These are phyloP conservation scores for Acleris literana DNA, from an alignment of 2,888 invertebrate species.

Conservation along the genomic window DNA sequence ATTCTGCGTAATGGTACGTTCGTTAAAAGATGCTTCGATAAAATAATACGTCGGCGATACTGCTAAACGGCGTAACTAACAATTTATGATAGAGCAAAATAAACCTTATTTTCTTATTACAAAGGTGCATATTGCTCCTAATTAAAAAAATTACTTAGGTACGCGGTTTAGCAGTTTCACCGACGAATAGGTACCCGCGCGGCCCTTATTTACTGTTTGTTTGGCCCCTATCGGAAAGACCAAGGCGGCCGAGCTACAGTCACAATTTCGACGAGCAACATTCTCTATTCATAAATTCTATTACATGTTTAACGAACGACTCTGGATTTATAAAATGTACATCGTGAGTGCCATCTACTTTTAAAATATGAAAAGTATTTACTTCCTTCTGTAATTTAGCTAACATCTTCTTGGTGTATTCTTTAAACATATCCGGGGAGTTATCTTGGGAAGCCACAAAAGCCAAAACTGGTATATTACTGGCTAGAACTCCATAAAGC, in stretches of 20 bases:
- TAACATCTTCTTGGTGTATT: background rate
- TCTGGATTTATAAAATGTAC: slow-evolving; percentile 85
- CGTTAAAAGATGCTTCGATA: too few relatives aligned
- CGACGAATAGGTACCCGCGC: too few relatives aligned
- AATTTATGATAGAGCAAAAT: too few relatives aligned
- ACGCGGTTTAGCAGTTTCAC: too few relatives aligned
- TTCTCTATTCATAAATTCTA: slow-evolving; percentile 58
- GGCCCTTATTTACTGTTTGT: too few relatives aligned
- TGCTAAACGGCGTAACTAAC: too few relatives aligned
- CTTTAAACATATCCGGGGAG: background rate
- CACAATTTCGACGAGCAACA: slow-evolving; percentile 46
- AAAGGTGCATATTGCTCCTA: too few relatives aligned
- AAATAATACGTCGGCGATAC: too few relatives aligned
- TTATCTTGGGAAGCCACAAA: slow-evolving; percentile 53
- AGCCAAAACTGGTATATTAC: slow-evolving; percentile 52
- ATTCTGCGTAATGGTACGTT: too few relatives aligned
- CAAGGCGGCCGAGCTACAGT: background rate
- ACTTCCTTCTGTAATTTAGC: background rate
- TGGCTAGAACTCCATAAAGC: slow-evolving; percentile 47
- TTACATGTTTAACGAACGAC: slow-evolving; percentile 62
- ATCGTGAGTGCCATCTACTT: slow-evolving; percentile 84
- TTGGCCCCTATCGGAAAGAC: too few relatives aligned
- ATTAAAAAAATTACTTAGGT: too few relatives aligned
- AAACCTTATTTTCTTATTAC: too few relatives aligned
- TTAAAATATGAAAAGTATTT: slow-evolving; percentile 43